Evolutionary conservation across 2,888 invertebrate species (phyloP), one percentile per base, ranked within the genome.

Genomic region (Diarsia mendica): DNA sequence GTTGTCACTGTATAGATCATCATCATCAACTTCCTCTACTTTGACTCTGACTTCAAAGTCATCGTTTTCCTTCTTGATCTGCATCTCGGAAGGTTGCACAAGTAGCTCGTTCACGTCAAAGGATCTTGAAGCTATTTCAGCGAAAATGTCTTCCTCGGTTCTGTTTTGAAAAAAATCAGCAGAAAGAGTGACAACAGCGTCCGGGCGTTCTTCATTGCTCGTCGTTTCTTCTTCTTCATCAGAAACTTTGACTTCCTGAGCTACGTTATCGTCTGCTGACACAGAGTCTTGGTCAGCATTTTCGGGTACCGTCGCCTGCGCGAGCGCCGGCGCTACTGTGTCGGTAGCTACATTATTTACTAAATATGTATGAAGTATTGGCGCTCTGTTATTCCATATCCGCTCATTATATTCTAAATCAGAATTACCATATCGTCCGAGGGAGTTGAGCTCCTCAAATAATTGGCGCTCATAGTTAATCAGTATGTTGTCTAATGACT

Each of bases 361-460:
- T 94, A 96, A 93, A 94, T 96, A 96, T 93, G 96, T 95, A 94
- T 96, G 96, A 90, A 93, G 89, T 78, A 95, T 90, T 70, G 94
- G 92, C 53, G 91, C 91, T 78, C 92, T 90, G 92, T 92, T 94
- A 91, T 92, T 91, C 92, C 92, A 94, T 85, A 93, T 95, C 94
- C 96, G 96, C 86, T 92, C 95, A 94, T 95, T 96, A 93, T 95
- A 93, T 87, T 91, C 92, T 78, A 89, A 88, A 87, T 91, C 88
- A 39, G 85, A 80, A 84, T 89, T 89, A 77, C 90, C 93, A 88
- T 95, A 95, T 3, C 96, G 93, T 5, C 98, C 98, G 66, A 98
- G 94, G 5, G 98, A 97, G 91, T 98, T 98, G 69, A 98, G 93
- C 89, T 98, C 98, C 89, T 97, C 98, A 91, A 98, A 98, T 86